A percentile compares a stretch with the other conserved stretches of the same genome.
These are phyloP conservation scores for Hypomesus transpacificus DNA, from an alignment of 2,113 vertebrate species.

Conservation along the genomic window DNA sequence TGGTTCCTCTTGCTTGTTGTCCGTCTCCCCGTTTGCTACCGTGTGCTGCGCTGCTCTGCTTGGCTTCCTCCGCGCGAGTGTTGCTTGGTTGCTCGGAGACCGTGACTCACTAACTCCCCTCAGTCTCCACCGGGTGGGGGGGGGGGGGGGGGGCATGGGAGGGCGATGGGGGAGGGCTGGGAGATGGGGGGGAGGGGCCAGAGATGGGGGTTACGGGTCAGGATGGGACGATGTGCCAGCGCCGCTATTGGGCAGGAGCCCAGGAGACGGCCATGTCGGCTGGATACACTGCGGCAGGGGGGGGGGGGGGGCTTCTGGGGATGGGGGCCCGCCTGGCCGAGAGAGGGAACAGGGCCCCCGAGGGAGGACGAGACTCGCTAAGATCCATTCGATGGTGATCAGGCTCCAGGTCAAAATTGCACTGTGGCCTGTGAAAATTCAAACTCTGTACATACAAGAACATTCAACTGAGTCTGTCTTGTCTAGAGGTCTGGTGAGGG, in stretches of 20 bases:
- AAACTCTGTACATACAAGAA: too few relatives aligned
- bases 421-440: too few relatives aligned
- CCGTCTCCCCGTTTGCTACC: constrained; percentile 52
- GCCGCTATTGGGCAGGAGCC: background rate
- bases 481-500: background rate
- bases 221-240: background rate
- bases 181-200: background rate
- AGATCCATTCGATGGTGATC: background rate
- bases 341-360: too few relatives aligned
- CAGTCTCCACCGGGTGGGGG: background rate
- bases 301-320: background rate
- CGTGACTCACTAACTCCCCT: constrained; percentile 6
- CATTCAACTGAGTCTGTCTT: background rate
- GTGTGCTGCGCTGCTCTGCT: constrained; percentile 70
- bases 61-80: constrained; percentile 62
- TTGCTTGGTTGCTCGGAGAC: constrained; percentile 4
- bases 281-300: background rate
- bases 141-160: background rate
- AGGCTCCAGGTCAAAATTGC: background rate
- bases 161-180: background rate
- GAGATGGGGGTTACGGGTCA: background rate
- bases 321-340: background rate
- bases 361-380: background rate
- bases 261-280: background rate
- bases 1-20: constrained; percentile 33